Evolutionary conservation across 2,113 vertebrate genomes (phyloP), one percentile per base, ranked within the genome.

Genomic region (Brachypteracias leptosomus): DNA sequence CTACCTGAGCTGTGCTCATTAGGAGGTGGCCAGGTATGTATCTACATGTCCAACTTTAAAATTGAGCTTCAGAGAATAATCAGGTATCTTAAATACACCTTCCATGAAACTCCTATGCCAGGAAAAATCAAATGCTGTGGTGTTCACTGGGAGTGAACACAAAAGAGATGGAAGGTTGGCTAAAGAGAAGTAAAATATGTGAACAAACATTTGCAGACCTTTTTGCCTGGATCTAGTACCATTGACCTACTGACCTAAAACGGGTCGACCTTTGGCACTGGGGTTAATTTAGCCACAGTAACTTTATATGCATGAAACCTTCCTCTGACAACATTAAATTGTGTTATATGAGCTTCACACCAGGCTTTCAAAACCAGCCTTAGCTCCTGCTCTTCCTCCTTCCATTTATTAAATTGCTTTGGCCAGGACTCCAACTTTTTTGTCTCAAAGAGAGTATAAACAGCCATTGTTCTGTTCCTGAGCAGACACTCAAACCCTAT

Each of bases 1-100:
- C 47, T 81, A 88, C 88, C 91, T 90, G 88, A 93, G 72, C 81
- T 76, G 52, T 49, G 84, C 93, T 96, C 93, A 88, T 97, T 96
- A 95, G 95, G 17, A n/a, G 67, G 55, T 77, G 68, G 55, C 52
- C 90, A 96, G 88, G 90, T 90, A 44, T 38, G 55, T 49, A 85
- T 55, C 11, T 88, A 52, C 79, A 78, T 35, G 76, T 67, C 75
- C 92, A 87, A 61, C 71, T 86, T 46, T 78, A 78, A 90, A 93
- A 92, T 3, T 65, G 76, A 96, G 52, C 66, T 94, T 88, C 36
- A 61, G 79, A 92, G 65, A 92, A 88, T 51, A 77, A 94, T 65
- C 36, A 65, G 1, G 1, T 65, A 20, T 84, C 91, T 95, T 28
- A 84, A 95, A 93, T 52, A 13, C 0, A 2, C 38, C 26, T 93